These are phyloP conservation scores for Karalla daura DNA, from an alignment of 2,797 vertebrate genomes.

Conservation along the genomic window DNA sequence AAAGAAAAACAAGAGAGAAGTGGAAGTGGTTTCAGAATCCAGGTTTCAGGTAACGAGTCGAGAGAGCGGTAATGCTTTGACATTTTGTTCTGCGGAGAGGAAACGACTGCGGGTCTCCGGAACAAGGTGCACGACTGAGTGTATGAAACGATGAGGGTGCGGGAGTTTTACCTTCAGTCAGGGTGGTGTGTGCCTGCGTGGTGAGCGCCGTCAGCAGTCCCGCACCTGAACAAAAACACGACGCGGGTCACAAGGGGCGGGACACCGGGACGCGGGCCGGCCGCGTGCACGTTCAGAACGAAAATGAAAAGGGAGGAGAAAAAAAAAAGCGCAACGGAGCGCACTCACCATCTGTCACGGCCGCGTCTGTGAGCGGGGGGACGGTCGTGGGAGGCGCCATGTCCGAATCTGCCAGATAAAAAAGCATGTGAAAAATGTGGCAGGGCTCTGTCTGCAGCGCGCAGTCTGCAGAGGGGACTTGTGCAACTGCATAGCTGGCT, in stretches of 20 bases:
- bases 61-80: not conserved
- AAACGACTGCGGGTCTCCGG: not conserved
- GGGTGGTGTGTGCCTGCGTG: conserved; percentile 32
- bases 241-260: conserved; percentile 11
- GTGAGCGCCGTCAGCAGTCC: conserved; percentile 13
- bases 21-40: not conserved
- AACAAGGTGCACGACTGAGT: too few relatives aligned
- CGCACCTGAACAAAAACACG: conserved; percentile 10
- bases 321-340: not conserved
- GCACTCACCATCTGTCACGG: conserved; percentile 39
- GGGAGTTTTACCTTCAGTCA: conserved; percentile 57
- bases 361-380: not conserved
- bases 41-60: not conserved
- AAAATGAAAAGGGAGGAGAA: not conserved
- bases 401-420: conserved; percentile 59
- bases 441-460: conserved; percentile 8
- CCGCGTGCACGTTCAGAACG: not conserved
- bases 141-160: not conserved
- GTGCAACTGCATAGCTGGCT: conserved; percentile 48
- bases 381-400: conserved; percentile 16
- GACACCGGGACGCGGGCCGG: not conserved
- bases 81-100: not conserved
- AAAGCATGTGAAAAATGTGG: conserved; percentile 42
- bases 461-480: conserved; percentile 10
- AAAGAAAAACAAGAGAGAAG: not conserved